Evolutionary conservation across 2,888 invertebrate genomes (phyloP), one percentile per base, ranked within the genome.

Genomic region (Parnassius orleans): DNA sequence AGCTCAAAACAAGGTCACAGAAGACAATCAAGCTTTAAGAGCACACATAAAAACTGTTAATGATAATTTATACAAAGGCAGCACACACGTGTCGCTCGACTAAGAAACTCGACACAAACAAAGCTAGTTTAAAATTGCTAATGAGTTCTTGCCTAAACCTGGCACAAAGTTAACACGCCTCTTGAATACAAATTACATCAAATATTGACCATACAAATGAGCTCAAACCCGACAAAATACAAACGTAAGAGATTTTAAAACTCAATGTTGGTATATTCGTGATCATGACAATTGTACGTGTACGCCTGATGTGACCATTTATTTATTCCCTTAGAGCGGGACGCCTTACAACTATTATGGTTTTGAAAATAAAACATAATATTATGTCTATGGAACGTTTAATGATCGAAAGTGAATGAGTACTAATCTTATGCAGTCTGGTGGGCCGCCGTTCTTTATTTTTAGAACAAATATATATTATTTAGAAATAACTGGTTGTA

Each of bases 111-210:
- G 62, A 79, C 76, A 77, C 77, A 83, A 84, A 87, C 85, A 87
- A 83, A 83, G 79, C 77, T 67, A 68, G 68, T 77, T 84, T 87
- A 85, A 83, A 87, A 87, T 86, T 87, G 83, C 83, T 82, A 88
- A 88, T 87, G 82, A 84, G 76, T 70, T 66, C 75, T 81, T 83
- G 78, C 81, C 82, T 84, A 85, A 86, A 86, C 81, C 80, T 78
- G 79, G 51, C 51, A 83, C 81, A 78, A 72, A 78, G 76, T 71
- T 75, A 70, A 71, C 69, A 78, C 83, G 78, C 71, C 71, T 63
- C 65, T 65, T 66, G 87, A 81, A 87, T 87, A 84, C 79, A 80
- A 76, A 87, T 83, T 76, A 77, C 67, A 67, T 69, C 72, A 69
- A 75, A 76, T 72, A 72, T 74, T 75, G 69, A 70, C 66, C 73